Evolutionary conservation across 1,140 invertebrate genomes (phyloP).

Genomic region (Sesamia nonagrioides): DNA sequence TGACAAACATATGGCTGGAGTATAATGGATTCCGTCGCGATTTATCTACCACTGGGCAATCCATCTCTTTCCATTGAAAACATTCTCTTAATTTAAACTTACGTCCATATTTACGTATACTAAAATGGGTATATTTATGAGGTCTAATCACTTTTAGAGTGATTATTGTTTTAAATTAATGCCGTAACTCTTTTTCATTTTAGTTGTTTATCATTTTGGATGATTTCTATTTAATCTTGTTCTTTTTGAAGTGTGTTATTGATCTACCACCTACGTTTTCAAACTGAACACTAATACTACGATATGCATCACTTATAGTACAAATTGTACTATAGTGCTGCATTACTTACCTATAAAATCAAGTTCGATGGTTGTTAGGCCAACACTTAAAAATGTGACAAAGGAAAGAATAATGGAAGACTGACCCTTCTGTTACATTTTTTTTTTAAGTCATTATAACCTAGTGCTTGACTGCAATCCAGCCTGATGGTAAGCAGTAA

Average conservation of each 20-base stretch:
- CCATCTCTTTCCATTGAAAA: slow-evolving; percentile 68
- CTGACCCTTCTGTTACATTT: no score
- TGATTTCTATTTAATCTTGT: slow-evolving; percentile 20
- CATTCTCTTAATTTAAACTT: slow-evolving; percentile 58
- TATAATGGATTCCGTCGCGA: slow-evolving; percentile 80
- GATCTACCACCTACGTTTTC: not conserved
- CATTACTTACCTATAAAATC: not conserved
- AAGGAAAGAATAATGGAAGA: no score
- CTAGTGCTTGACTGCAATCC: no score
- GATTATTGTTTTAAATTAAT: slow-evolving; percentile 23
- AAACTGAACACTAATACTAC: not conserved
- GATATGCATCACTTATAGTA: not conserved
- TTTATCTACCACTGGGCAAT: slow-evolving; percentile 71
- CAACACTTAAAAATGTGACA: no score
- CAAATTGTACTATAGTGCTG: not conserved
- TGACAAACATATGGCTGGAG: slow-evolving; percentile 83
- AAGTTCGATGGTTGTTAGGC: no score
- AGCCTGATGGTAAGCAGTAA: no score
- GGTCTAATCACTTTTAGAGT: slow-evolving; percentile 12
- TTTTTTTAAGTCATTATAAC: no score
- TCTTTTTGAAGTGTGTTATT: not conserved
- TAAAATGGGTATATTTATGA: slow-evolving; percentile 41
- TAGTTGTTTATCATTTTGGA: slow-evolving; percentile 14
- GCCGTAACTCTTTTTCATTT: slow-evolving; percentile 18
- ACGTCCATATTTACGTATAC: slow-evolving; percentile 40